These are phyloP conservation scores for Acrobasis suavella DNA, from an alignment of 2,888 invertebrate species.

Conservation along the genomic window DNA sequence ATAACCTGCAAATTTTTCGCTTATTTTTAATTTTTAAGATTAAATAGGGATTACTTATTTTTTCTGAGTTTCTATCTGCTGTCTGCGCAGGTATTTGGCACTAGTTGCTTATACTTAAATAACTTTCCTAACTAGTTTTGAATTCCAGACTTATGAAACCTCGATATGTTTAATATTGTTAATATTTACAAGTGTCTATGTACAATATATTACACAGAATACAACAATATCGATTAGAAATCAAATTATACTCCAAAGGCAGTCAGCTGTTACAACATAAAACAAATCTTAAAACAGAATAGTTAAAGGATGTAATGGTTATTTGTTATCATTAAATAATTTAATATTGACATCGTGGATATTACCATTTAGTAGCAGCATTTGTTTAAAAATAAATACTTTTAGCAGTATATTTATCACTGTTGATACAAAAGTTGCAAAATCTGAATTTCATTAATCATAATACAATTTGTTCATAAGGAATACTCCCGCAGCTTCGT, in stretches of 20 bases:
- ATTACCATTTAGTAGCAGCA: neutral
- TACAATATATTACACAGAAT: conserved; percentile 16
- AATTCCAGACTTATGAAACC: neutral
- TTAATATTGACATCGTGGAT: neutral
- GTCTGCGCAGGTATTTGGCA: too few species aligned
- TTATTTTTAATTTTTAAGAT: too few species aligned
- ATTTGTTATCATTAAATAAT: neutral
- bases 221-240: conserved; percentile 4
- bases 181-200: conserved; percentile 18
- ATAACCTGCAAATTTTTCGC: too few species aligned
- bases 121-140: too few species aligned
- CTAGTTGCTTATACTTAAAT: too few species aligned
- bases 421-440: too few species aligned
- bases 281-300: neutral
- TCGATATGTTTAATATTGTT: conserved; percentile 14
- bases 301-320: neutral
- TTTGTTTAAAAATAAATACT: neutral
- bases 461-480: too few species aligned
- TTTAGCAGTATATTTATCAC: too few species aligned
- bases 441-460: too few species aligned
- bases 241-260: neutral
- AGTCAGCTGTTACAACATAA: neutral
- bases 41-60: too few species aligned
- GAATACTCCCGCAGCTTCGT: too few species aligned
- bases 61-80: too few species aligned